Evolutionary conservation across 2,888 invertebrate genomes (phyloP), one percentile per base, ranked within the genome.

Genomic region (Drymonia ruficornis): DNA sequence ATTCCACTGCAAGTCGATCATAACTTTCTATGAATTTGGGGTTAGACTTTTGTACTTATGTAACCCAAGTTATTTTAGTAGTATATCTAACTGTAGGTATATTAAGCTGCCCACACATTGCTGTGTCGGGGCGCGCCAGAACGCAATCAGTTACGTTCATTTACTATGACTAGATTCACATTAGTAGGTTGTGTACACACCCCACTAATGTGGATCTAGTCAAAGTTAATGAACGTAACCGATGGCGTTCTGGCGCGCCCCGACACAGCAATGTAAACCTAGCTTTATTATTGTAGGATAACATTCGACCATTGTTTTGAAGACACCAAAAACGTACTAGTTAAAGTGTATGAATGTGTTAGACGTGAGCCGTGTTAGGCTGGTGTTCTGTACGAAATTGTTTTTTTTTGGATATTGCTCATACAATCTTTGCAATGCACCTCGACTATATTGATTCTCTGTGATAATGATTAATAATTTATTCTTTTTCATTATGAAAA

Each of bases 301-400:
- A 65, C 67, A 70, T 59, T 74, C 65, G 67, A 74, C 61, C 60
- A 68, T 75, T 74, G 66, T 67, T 65, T 57, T 73, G 74, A 76
- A 80, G 74, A 87, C 84, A 87, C 87, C 85, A 87, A 88, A 88
- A 83, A 83, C 74, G 66, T 76, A 80, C 65, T 83, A 84, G 73
- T 69, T 70, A 70, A 70, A 72, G 70, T 66, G 74, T 74, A 74
- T 82, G 76, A 78, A 78, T 85, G 84, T 85, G 83, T 83, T 82
- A 84, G 80, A 54, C 40, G 59, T 67, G 59, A 56, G 65, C 57
- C 56, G 66, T 71, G 67, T 67, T 76, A 71, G 72, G 64, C 64
- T 65, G 72, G 71, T 78, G 73, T 76, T 60, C 49, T 66, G 59
- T 69, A 69, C 65, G 60, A 69, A 71, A 70, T 69, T 69, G 66